Evolutionary conservation across 2,797 vertebrate species (phyloP).

Genomic region (Catamblyrhynchus diadema): DNA sequence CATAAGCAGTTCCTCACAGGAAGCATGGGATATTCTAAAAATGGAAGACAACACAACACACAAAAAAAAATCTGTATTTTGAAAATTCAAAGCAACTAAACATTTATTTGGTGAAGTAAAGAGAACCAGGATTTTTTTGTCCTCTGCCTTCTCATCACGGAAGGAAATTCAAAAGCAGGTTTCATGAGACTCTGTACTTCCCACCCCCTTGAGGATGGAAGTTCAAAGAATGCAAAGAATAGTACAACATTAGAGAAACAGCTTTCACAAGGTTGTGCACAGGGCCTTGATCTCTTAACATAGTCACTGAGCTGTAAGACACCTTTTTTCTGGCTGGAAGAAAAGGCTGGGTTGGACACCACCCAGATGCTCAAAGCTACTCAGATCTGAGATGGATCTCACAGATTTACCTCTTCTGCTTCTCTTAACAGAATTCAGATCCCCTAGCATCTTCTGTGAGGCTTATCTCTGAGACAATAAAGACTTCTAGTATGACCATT

Average conservation of each 20-base stretch:
- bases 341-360: neutral
- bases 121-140: neutral
- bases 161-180: slow-evolving; percentile 6
- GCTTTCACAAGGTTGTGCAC: neutral
- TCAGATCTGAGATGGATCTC: neutral
- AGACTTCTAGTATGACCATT: neutral
- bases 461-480: neutral
- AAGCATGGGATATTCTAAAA: neutral
- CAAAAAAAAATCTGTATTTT: neutral
- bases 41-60: neutral
- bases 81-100: neutral
- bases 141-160: neutral
- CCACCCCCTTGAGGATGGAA: neutral
- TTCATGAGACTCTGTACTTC: neutral
- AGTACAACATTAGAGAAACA: neutral
- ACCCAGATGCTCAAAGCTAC: slow-evolving; percentile 4
- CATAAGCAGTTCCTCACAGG: neutral
- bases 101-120: neutral
- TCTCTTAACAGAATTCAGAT: neutral
- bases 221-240: slow-evolving; percentile 7
- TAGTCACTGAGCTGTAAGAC: neutral
- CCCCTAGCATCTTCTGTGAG: neutral
- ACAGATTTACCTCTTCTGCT: neutral
- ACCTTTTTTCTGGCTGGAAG: neutral
- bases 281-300: neutral